Evolutionary conservation across 2,888 invertebrate genomes (phyloP), one percentile per base, ranked within the genome.

Genomic region (Isotomurus palustris): DNA sequence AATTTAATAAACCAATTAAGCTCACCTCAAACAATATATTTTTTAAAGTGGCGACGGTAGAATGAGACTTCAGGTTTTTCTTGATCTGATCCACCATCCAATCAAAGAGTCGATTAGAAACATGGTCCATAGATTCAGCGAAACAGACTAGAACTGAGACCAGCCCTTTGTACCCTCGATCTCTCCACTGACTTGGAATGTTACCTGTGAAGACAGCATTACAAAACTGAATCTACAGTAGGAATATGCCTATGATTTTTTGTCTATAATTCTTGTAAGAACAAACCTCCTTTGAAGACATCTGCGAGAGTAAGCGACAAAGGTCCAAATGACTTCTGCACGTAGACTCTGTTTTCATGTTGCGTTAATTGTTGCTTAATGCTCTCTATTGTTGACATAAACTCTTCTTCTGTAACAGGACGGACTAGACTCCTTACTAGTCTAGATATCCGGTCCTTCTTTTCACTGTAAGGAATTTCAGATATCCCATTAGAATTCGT

Each of bases 301-400:
- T 43, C 43, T 8, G 43, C 43, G 3, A 43, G 22, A 22, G 43
- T 22, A 6, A 24, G 21, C 12, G 43, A 12, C 22, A 43, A 43
- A 22, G 21, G 43, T 5, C 17, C 38, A 43, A 43, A 43, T 22
- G 29, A 49, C 22, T 21, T 22, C 22, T 22, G 28, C 1, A 68
- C 56, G 53, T 68, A 68, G 62, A 50, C 56, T n/a, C 58, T 54
- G 36, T 68, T 67, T 32, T 68, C 68, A 10, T 35, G 28, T 29
- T 58, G 49, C 10, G 57, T 48, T 25, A 67, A 49, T 10, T 60
- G 53, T 12, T 58, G 52, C 25, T 63, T 59, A 45, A 68, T 68
- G 38, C 65, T 62, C 14, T 27, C 45, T 32, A 64, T 64, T 35
- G 57, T 54, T 21, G 58, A 51, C 5, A 32, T 36, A 55, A 65